A percentile compares a stretch with the other conserved stretches of the same genome.
Conservation (phyloP, 1,140 invertebrate species). For the Brachionus asplanchnoidis region DNA sequence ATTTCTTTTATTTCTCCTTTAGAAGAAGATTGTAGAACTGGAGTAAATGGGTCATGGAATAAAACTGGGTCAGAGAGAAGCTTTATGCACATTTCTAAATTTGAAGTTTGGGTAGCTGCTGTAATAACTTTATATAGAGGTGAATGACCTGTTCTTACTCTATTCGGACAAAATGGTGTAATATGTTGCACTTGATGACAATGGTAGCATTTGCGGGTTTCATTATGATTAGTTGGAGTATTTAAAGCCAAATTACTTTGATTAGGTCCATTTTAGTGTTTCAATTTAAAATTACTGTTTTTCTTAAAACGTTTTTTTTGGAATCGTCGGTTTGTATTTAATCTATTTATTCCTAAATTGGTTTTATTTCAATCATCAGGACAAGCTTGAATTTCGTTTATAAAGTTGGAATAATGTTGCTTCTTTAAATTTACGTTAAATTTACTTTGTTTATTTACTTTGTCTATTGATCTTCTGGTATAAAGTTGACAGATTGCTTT, state of each 20-base stretch:
- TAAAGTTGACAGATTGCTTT: neutral
- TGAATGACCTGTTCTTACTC: neutral
- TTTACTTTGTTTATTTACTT: too few species aligned
- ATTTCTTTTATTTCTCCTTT: neutral
- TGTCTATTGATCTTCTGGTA: neutral
- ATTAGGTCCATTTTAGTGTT: neutral
- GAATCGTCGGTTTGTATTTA: neutral
- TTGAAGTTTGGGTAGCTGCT: too few species aligned
- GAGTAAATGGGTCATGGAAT: neutral
- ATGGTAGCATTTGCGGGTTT: too few species aligned
- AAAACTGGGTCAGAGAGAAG: constrained; percentile 9
- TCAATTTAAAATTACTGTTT: too few species aligned
- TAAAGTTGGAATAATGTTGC: neutral
- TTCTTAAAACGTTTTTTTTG: too few species aligned
- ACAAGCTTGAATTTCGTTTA: neutral
- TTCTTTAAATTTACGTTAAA: neutral
- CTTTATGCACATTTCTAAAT: neutral
- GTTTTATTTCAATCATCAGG: neutral
- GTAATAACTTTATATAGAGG: neutral
- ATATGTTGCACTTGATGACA: neutral
- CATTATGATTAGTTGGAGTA: neutral
- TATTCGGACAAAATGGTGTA: neutral
- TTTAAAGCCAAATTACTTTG: neutral
- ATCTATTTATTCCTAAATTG: too few species aligned
- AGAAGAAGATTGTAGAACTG: neutral